Evolutionary conservation across 2,888 invertebrate genomes (phyloP).

Genomic region (Dexiosoma caninum): DNA sequence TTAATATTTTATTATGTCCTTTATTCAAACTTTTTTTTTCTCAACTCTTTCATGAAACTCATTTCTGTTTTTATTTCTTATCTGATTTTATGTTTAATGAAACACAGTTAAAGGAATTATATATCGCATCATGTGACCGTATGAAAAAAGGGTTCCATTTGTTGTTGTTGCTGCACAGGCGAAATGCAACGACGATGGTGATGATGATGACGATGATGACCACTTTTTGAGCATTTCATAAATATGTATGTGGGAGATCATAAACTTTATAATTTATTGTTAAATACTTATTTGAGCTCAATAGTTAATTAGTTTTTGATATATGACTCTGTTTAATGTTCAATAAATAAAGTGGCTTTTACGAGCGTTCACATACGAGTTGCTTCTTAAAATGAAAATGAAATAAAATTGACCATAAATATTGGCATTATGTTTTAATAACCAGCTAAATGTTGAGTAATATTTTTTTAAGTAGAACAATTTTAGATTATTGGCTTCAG

Average conservation of each 20-base stretch:
- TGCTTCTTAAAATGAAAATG: slow-evolving; percentile 5
- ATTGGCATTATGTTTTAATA: slow-evolving; percentile 33
- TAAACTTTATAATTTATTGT: slow-evolving; percentile 62
- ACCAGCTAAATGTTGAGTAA: neutral
- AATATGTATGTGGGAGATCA: slow-evolving; percentile 62
- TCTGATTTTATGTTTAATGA: slow-evolving; percentile 60
- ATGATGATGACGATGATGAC: neutral
- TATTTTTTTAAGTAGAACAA: slow-evolving; percentile 19
- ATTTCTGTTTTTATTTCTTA: slow-evolving; percentile 46
- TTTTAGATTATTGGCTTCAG: neutral
- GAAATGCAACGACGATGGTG: neutral
- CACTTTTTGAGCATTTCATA: slow-evolving; percentile 45
- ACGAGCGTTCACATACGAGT: slow-evolving; percentile 1
- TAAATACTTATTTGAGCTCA: slow-evolving; percentile 50
- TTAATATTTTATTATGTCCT: slow-evolving; percentile 29
- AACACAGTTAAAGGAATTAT: slow-evolving; percentile 44
- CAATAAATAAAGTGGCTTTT: slow-evolving; percentile 50
- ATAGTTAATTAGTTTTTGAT: slow-evolving; percentile 63
- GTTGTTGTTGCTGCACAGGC: neutral
- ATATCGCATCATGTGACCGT: slow-evolving; percentile 28
- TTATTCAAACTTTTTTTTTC: neutral
- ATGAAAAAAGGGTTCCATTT: slow-evolving; percentile 15
- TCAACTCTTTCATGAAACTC: neutral
- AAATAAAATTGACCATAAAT: slow-evolving; percentile 27
- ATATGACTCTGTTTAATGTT: slow-evolving; percentile 50